A percentile compares a stretch with the other conserved stretches of the same genome.
phyloP scores from a whole-genome alignment of 2,113 vertebrate genomes.

The Misgurnus anguillicaudatus region DNA sequence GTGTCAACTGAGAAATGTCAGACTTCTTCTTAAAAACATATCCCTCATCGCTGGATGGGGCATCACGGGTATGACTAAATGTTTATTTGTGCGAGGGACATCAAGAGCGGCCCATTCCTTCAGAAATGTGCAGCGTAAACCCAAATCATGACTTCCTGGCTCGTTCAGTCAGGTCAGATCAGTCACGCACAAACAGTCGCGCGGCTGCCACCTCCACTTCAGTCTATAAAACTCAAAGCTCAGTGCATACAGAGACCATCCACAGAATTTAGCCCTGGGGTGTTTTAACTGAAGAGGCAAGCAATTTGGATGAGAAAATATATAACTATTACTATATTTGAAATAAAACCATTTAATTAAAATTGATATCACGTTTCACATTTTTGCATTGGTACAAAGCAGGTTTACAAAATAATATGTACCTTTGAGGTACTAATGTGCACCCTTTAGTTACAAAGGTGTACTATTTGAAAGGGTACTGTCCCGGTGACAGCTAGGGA shows the following conservation, averaged over 20 bases:
- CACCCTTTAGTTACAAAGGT: too few relatives aligned
- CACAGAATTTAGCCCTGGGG: neutral
- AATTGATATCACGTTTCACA: too few relatives aligned
- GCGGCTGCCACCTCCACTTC: slow-evolving; percentile 57
- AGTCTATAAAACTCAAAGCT: neutral
- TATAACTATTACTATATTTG: too few relatives aligned
- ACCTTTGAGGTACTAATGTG: too few relatives aligned
- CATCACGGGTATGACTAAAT: slow-evolving; percentile 32
- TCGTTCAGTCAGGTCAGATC: slow-evolving; percentile 55
- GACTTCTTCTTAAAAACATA: neutral
- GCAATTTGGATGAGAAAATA: too few relatives aligned
- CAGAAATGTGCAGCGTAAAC: slow-evolving; percentile 49
- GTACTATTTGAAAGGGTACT: too few relatives aligned
- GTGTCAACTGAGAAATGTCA: neutral
- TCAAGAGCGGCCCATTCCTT: neutral
- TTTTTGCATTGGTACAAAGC: too few relatives aligned
- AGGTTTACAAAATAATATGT: too few relatives aligned
- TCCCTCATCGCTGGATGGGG: neutral
- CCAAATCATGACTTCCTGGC: slow-evolving; percentile 41
- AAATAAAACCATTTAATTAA: too few relatives aligned
- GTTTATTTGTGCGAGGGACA: slow-evolving; percentile 23
- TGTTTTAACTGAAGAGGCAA: too few relatives aligned
- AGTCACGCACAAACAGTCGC: slow-evolving; percentile 53
- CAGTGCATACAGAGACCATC: neutral
- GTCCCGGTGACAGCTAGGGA: too few relatives aligned